Evolutionary conservation across 2,888 invertebrate genomes (phyloP), one percentile per base, ranked within the genome.

Genomic region (Teleogryllus oceanicus): DNA sequence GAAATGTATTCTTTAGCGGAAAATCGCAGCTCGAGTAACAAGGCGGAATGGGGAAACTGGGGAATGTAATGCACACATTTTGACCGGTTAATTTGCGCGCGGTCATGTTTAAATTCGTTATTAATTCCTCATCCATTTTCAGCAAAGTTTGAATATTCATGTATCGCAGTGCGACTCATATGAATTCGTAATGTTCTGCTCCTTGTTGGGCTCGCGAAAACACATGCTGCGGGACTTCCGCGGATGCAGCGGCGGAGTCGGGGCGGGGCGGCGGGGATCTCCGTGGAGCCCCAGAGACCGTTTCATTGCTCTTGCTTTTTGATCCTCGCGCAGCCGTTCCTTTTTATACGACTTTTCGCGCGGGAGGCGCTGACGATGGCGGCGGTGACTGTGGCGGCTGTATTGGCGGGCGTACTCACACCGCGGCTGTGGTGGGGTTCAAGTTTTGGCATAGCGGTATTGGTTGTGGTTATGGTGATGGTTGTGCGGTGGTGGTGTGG

Each of bases 101-200:
- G 62, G 62, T 62, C 62, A 62, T 62, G 62, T 62, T 62, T 62
- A 62, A 62, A 62, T 62, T 62, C 62, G 62, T 62, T 62, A 62
- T 62, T 62, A 62, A 62, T 62, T 62, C 62, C 62, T 62, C 62
- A 62, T 62, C 62, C 62, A 62, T 62, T 62, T 62, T 62, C 62
- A 62, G n/a, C 62, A n/a, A 13, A 62, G 13, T 13, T n/a, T 62
- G 62, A 62, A 62, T 62, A 62, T 62, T 62, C 62, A 62, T 62
- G 62, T 62, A 18, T 62, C n/a, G 13, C 62, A n/a, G 62, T 37
- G 62, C 62, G n/a, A 62, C n/a, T 62, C 62, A 62, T 62, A 62
- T 62, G 62, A 62, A 62, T 62, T 62, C n/a, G 62, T 62, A 62
- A 62, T 62, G 13, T 18, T n/a, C 62, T 8, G 62, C n/a, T n/a